Evolutionary conservation across 2,113 vertebrate genomes (phyloP), one percentile per base, ranked within the genome.

Genomic region (Bubo blakistoni): DNA sequence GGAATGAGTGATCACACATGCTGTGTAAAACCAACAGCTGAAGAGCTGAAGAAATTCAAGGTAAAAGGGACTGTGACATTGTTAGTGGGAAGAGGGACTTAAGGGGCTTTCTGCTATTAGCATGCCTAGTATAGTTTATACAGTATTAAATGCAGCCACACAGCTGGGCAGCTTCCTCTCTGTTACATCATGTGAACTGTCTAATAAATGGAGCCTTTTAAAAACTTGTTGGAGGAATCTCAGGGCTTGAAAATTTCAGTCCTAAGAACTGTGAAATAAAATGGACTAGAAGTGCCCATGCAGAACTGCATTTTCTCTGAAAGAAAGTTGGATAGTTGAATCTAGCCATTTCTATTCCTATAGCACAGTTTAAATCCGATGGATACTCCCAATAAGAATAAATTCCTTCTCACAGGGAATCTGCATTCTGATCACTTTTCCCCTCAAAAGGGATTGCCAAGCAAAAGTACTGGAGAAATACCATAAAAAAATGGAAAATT

Each of bases 201-300:
- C 66, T 85, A 65, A 94, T 72, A 93, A 93, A 90, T 65, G 12
- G 71, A 76, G 34, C 54, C 74, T 94, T 93, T 92, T 47, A 65
- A 82, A 93, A 92, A 86, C 44, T 38, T 9, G 3, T 29, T 63
- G 52, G 70, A 72, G 26, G 47, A 82, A 59, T 76, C 26, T 93
- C 79, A 47, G 74, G 42, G 44, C 49, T 94, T 88, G 58, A 88
- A 76, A 95, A 80, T 49, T 69, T 86, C 30, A 76, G n/a, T 69
- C 62, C 40, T 82, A 85, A 69, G 66, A 59, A 72, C 11, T 52
- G 57, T 61, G 40, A 82, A 85, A 79, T 71, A 38, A 76, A 82
- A 79, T 21, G 52, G 47, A 52, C 17, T 61, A 62, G 32, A 78
- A 71, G n/a, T 59, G 11, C 10, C 47, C 29, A 13, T 10, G n/a